Base-by-base conservation (phyloP, 2,797 vertebrate species). In the Bovichtus diacanthus region DNA sequence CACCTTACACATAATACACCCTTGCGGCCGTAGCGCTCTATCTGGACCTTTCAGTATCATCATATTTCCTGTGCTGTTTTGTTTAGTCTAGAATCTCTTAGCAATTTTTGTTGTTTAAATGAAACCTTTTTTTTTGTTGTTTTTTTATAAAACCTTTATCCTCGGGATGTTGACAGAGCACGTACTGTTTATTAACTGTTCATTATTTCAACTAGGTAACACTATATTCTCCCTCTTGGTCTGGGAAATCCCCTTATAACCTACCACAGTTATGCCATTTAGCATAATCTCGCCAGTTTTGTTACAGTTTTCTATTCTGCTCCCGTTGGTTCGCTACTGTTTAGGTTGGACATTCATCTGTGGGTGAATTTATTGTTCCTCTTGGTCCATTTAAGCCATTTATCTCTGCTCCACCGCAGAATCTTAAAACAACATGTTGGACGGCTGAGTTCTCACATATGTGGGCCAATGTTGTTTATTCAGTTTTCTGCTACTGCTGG, bases 281-380 rank as follows among this genome's bases (percentile, higher is more conserved):
- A 69, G 38, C 39, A 49, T n/a, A 34, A 70, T 70, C n/a, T 25
- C 19, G 10, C 44, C 19, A 67, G 71, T 80, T 73, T 64, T 74
- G 64, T 69, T 41, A 41, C 55, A 51, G 19, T 50, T 34, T 44
- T 50, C 50, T 21, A 46, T 55, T 58, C 47, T 46, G 53, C 58
- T 64, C 2, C 18, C 46, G 51, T 62, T 70, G 68, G 29, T 39
- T 46, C 36, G 62, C 53, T 49, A 0, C 38, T 67, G 61, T 79
- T 87, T 71, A 55, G 44, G 19, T 73, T 82, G 73, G 79, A 49
- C 31, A 5, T 31, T 78, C 34, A 27, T 56, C 43, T 56, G 62
- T 49, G 39, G 61, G 47, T 62, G 58, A 74, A 64, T 82, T 76
- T 70, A 76, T 85, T 85, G 29, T 80, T 88, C 63, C 47, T 80